These are phyloP conservation scores for Mylabris sibirica DNA, from an alignment of 2,888 invertebrate genomes.

Conservation along the genomic window DNA sequence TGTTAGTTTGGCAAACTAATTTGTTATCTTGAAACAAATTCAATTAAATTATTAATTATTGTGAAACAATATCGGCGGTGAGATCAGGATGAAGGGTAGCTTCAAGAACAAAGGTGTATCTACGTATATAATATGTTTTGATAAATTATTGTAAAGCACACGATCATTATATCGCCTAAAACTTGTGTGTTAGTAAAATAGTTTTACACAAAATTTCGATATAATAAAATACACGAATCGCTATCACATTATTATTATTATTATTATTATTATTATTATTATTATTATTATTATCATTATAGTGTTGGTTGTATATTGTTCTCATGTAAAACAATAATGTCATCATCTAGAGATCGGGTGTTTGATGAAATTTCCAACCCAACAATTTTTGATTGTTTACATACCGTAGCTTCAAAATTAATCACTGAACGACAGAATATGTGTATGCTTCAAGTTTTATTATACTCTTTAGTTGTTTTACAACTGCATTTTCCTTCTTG, in stretches of 20 bases:
- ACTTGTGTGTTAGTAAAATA: background rate
- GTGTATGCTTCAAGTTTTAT: background rate
- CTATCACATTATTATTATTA: background rate
- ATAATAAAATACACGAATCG: background rate
- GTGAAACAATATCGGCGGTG: background rate
- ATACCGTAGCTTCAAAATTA: background rate
- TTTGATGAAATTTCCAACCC: background rate
- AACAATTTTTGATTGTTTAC: conserved; percentile 2
- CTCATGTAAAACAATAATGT: background rate
- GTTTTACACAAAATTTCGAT: background rate
- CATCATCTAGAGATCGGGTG: background rate
- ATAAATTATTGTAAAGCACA: conserved; percentile 1
- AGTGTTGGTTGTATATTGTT: background rate
- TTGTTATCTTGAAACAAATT: background rate
- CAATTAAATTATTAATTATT: background rate
- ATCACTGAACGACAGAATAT: background rate
- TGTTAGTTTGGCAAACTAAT: background rate
- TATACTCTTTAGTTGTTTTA: background rate
- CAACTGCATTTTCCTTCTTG: background rate
- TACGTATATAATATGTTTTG: background rate
- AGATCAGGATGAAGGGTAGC: background rate
- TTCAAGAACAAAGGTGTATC: background rate
- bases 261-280: too few relatives aligned
- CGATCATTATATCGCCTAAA: background rate
- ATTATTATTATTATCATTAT: too few relatives aligned